Conservation (phyloP, 2,113 vertebrate genomes). For the Elanoides forficatus region DNA sequence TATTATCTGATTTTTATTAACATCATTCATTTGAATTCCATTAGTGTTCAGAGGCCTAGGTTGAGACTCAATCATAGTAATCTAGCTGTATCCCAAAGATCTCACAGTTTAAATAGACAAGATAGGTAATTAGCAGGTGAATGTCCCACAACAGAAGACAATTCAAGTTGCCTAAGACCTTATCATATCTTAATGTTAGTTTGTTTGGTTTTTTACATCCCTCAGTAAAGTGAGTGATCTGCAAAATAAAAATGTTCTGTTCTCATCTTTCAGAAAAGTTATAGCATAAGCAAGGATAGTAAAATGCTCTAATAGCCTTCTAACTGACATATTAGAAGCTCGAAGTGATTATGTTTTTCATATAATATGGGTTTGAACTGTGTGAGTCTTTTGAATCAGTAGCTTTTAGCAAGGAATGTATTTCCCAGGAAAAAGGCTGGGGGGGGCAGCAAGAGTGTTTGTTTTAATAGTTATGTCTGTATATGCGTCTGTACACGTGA, state of each 20-base stretch:
- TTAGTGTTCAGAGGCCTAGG: not conserved
- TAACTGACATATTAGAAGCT: not conserved
- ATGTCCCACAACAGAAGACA: not conserved
- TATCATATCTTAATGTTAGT: not conserved
- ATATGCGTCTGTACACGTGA: not conserved
- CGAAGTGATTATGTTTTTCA: not conserved
- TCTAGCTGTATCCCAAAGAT: not conserved
- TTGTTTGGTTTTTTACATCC: not conserved
- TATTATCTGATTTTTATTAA: not conserved
- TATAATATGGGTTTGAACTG: not conserved
- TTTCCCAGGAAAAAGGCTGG: not conserved
- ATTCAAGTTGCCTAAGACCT: not conserved
- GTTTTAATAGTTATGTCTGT: conserved; percentile 1
- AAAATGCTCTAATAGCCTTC: conserved; percentile 4
- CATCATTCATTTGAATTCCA: not conserved
- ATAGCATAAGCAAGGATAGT: not conserved
- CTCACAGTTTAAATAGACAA: not conserved
- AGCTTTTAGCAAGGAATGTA: not conserved
- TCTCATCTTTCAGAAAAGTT: conserved; percentile 1
- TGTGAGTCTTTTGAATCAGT: not conserved
- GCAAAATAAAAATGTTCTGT: not conserved
- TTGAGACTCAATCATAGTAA: not conserved
- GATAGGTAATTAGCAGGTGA: not conserved
- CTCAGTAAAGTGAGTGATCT: not conserved
- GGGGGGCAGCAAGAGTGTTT: not conserved